These are phyloP conservation scores for Dichetophora obliterata DNA, from an alignment of 2,888 invertebrate genomes.

Conservation along the genomic window DNA sequence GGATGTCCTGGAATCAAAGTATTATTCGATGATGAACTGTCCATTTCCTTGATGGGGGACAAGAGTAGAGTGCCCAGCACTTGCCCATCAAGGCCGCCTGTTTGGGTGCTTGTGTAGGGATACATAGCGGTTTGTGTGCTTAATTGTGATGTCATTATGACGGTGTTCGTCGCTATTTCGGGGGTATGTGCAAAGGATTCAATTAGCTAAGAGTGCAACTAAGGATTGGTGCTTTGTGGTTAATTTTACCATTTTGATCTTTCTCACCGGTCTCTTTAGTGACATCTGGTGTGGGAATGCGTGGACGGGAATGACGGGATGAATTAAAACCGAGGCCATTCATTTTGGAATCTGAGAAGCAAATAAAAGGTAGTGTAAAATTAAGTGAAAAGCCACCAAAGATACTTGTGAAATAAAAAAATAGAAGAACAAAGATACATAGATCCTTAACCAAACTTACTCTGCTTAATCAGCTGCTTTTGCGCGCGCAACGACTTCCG, in stretches of 20 bases:
- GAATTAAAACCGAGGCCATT: slow-evolving; percentile 74
- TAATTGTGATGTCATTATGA: slow-evolving; percentile 77
- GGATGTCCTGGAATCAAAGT: slow-evolving; percentile 81
- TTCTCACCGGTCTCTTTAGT: slow-evolving; percentile 83
- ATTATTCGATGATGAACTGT: slow-evolving; percentile 81
- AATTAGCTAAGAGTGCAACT: slow-evolving; percentile 47
- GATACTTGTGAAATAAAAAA: no score
- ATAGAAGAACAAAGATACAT: no score
- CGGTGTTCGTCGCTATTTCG: slow-evolving; percentile 71
- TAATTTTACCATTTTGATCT: slow-evolving; percentile 73
- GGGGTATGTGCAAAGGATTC: slow-evolving; percentile 64
- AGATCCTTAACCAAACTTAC: slow-evolving; percentile 68
- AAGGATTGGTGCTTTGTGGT: slow-evolving; percentile 28
- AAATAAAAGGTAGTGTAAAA: neutral
- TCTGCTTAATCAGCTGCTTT: slow-evolving; percentile 75
- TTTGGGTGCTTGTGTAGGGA: slow-evolving; percentile 63
- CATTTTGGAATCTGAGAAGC: slow-evolving; percentile 72
- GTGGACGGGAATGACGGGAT: slow-evolving; percentile 80
- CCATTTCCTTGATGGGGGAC: slow-evolving; percentile 88
- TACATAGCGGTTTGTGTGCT: slow-evolving; percentile 71
- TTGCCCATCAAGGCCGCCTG: slow-evolving; percentile 75
- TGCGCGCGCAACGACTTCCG: slow-evolving; percentile 76
- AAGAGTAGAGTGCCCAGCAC: slow-evolving; percentile 82
- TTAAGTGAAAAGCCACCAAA: neutral
- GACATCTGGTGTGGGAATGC: slow-evolving; percentile 90